Evolutionary conservation across 1,140 invertebrate species (phyloP), one percentile per base, ranked within the genome.

Genomic region (Hyles euphorbiae): DNA sequence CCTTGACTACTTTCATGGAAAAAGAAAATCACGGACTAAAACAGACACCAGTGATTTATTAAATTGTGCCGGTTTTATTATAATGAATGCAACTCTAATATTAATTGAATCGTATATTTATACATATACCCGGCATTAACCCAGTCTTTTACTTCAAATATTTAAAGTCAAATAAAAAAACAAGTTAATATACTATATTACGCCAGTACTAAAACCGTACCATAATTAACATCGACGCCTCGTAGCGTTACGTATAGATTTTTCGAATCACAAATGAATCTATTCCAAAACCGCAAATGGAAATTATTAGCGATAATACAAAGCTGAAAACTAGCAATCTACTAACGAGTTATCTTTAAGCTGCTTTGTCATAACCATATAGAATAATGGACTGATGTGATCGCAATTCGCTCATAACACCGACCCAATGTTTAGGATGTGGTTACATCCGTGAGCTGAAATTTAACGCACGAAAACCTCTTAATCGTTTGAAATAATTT

Each of bases 311-410:
- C 52, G 36, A n/a, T 57, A 61, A 53, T 57, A 33, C 43, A 53
- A 36, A 49, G 34, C 51, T 34, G 51, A 49, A 59, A 68, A 72
- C 60, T 65, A 63, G 66, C 73, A 81, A 82, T 83, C 72, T 76
- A 70, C 67, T 72, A 76, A 73, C 67, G 74, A 68, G 74, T 78
- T 78, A 81, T 81, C 83, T 77, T 79, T 83, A 86, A 83, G 81
- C 83, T 77, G 81, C 80, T 86, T 83, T 82, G 79, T 79, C 67
- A 69, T 60, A 63, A 70, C 63, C 61, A 56, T 59, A 51, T 63
- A 61, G 52, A 70, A 76, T 72, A 79, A 79, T 78, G 76, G 77
- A 78, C 74, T 68, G 71, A 65, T 72, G 65, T 69, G 65, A 66
- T 69, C 60, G 56, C 54, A 55, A 58, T 69, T 71, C 63, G 61